Conservation (phyloP, 2,888 invertebrate genomes). For the Exocentrus adspersus region DNA sequence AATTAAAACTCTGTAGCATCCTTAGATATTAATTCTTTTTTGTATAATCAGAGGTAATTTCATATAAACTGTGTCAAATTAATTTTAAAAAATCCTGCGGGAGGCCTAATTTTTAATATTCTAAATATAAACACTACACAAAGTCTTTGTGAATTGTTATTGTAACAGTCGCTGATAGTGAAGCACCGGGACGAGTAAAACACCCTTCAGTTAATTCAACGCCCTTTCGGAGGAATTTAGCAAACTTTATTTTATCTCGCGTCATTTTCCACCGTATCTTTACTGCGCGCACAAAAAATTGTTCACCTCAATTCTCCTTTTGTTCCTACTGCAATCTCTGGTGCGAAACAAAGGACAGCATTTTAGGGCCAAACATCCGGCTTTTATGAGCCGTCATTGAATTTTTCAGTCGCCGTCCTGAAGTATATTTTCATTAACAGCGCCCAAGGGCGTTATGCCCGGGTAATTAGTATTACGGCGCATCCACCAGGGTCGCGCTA, state of each 20-base stretch:
- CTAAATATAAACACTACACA: too few species aligned
- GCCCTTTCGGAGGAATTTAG: not conserved
- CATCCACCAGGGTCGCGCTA: conserved; percentile 52
- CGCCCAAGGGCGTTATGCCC: conserved; percentile 56
- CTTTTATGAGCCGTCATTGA: conserved; percentile 49
- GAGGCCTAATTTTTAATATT: too few species aligned
- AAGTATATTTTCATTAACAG: conserved; percentile 60
- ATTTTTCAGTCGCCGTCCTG: conserved; percentile 49
- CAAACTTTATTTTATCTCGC: conserved; percentile 6
- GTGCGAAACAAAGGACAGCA: conserved; percentile 26
- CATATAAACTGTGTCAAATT: too few species aligned
- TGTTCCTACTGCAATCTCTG: conserved; percentile 22
- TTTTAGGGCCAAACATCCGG: conserved; percentile 33
- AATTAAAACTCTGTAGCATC: too few species aligned
- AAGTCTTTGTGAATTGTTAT: too few species aligned
- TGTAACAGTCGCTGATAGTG: too few species aligned
- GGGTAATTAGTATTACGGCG: conserved; percentile 58
- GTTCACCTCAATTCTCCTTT: conserved; percentile 18
- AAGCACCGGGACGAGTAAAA: too few species aligned
- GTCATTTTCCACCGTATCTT: not conserved
- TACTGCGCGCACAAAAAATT: conserved; percentile 3
- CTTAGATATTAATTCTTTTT: too few species aligned
- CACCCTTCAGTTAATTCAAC: too few species aligned
- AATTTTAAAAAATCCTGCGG: too few species aligned
- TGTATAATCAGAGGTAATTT: too few species aligned